Evolutionary conservation across 1,140 invertebrate genomes (phyloP).

Genomic region (Octopus sinensis): DNA sequence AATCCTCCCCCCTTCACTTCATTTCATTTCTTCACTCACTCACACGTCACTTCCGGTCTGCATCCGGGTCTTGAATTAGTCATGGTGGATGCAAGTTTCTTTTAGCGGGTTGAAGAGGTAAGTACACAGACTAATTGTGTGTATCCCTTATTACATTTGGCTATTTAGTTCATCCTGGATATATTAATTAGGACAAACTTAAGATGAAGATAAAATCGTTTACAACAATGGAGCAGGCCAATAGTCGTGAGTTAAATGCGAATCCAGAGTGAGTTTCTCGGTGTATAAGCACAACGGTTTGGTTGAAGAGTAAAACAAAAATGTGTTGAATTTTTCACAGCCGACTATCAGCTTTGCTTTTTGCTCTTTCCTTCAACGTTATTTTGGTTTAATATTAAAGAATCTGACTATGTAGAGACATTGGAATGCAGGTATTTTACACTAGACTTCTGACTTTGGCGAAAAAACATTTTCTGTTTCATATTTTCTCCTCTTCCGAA

Average conservation of each 20-base stretch:
- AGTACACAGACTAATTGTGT: background rate
- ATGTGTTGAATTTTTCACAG: no score
- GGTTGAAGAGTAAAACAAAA: background rate
- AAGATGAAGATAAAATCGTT: background rate
- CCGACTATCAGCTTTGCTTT: no score
- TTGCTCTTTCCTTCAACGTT: no score
- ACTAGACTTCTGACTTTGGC: no score
- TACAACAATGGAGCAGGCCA: background rate
- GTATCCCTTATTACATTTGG: background rate
- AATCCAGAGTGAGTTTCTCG: background rate
- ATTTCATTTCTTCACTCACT: background rate
- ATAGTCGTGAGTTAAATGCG: background rate
- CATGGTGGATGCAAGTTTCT: constrained; percentile 14
- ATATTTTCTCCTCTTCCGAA: no score
- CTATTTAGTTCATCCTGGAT: background rate
- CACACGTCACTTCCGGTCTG: constrained; percentile 10
- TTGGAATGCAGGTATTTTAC: no score
- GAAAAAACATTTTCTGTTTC: no score
- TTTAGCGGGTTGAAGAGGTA: constrained; percentile 11
- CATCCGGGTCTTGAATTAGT: constrained; percentile 16
- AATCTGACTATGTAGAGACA: no score
- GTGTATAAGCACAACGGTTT: background rate
- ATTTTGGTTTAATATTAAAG: no score
- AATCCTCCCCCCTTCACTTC: background rate
- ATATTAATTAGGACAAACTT: no score